These are phyloP conservation scores for Capra hircus DNA, from an alignment of 2,113 vertebrate genomes.

Conservation along the genomic window DNA sequence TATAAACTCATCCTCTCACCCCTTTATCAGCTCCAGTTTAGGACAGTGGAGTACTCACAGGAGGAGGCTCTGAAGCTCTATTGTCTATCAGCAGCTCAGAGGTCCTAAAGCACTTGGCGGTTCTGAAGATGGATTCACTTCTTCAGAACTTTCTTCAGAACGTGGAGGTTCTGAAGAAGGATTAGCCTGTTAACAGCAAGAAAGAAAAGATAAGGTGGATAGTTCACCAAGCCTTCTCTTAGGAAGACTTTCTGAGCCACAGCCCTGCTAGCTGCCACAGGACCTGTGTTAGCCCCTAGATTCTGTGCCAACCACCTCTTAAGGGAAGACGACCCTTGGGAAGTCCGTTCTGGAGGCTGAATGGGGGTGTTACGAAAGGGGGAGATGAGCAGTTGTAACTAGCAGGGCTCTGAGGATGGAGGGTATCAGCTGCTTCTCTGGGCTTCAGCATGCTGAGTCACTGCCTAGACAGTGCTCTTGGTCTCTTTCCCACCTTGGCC, in stretches of 20 bases:
- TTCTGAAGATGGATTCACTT: not conserved
- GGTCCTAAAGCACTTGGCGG: not conserved
- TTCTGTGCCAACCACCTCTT: conserved; percentile 61
- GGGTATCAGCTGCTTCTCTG: conserved; percentile 65
- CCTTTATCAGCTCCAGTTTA: not conserved
- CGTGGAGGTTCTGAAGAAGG: not conserved
- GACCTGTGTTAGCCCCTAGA: conserved; percentile 5
- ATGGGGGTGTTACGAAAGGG: not conserved
- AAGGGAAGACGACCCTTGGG: not conserved
- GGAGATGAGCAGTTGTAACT: not conserved
- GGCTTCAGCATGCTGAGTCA: conserved; percentile 62
- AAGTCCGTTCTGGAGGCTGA: conserved; percentile 22
- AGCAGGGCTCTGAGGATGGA: conserved; percentile 45
- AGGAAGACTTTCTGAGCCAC: not conserved
- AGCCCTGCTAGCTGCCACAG: conserved; percentile 55
- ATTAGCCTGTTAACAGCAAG: not conserved
- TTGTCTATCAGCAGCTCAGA: conserved; percentile 36
- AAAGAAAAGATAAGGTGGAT: not conserved
- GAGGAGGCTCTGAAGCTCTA: not conserved
- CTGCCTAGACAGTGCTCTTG: conserved; percentile 74
- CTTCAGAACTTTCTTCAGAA: not conserved
- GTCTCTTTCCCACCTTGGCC: conserved; percentile 43
- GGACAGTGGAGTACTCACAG: not conserved
- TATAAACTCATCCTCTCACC: not conserved
- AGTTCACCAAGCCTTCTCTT: not conserved